phyloP scores from a whole-genome alignment of 1,140 invertebrate genomes.

The Piezodorus guildinii region DNA sequence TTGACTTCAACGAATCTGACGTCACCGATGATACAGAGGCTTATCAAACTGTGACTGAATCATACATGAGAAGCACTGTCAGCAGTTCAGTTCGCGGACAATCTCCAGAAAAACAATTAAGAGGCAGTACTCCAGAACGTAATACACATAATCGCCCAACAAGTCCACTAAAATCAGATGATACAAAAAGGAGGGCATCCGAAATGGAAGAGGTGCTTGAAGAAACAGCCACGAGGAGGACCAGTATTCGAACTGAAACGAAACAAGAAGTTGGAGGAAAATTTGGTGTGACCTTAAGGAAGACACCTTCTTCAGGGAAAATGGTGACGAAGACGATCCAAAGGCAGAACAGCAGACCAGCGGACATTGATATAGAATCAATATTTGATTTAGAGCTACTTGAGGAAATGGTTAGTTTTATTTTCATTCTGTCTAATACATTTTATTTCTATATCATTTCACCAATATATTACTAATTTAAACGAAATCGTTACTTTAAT shows the following conservation, averaged over 20 bases:
- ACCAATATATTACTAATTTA: no score
- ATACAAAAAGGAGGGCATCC: neutral
- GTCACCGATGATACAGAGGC: neutral
- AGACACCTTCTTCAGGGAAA: slow-evolving; percentile 38
- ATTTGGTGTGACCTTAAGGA: slow-evolving; percentile 48
- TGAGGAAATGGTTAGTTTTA: slow-evolving; percentile 47
- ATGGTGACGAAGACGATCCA: slow-evolving; percentile 23
- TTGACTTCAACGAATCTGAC: neutral
- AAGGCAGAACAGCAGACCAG: slow-evolving; percentile 13
- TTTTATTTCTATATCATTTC: no score
- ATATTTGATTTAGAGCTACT: slow-evolving; percentile 54
- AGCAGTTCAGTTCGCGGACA: neutral
- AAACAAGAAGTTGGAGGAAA: slow-evolving; percentile 35
- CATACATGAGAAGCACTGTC: slow-evolving; percentile 15
- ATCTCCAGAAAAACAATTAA: neutral
- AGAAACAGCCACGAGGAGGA: neutral
- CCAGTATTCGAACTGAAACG: slow-evolving; percentile 6
- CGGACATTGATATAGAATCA: slow-evolving; percentile 48
- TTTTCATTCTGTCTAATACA: neutral
- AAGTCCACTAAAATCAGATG: neutral
- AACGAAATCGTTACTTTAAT: no score
- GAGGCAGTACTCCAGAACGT: no score
- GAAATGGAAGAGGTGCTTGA: neutral
- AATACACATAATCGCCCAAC: no score
- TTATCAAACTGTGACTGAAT: neutral